phyloP scores from a whole-genome alignment of 2,888 invertebrate genomes.

The Ophion obscuratus region DNA sequence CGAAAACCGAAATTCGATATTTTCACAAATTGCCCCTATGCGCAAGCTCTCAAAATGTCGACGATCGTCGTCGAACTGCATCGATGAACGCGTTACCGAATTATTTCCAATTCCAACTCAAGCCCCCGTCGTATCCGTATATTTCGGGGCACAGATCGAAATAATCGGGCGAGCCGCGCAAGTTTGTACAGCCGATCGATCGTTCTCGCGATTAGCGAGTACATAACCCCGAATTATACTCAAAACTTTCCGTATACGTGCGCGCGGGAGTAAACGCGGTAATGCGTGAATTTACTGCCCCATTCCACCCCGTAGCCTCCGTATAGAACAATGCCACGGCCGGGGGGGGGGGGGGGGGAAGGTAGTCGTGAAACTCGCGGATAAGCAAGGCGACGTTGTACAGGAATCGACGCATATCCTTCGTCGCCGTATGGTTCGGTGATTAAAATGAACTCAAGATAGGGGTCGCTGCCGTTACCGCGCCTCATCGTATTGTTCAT shows the following conservation, averaged over 20 bases:
- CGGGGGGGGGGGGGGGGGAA: background rate
- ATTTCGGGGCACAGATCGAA: background rate
- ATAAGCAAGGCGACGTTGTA: background rate
- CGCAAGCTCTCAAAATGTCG: too few relatives aligned
- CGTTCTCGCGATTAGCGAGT: background rate
- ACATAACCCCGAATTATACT: background rate
- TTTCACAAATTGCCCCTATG: too few relatives aligned
- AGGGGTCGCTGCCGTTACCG: slow-evolving; percentile 1
- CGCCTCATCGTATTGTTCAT: background rate
- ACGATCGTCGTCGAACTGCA: too few relatives aligned
- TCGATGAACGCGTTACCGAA: background rate
- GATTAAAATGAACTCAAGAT: slow-evolving; percentile 41
- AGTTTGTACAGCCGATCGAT: background rate
- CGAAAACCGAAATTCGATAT: too few relatives aligned
- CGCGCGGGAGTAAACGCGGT: background rate
- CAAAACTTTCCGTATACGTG: background rate
- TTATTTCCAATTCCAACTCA: background rate
- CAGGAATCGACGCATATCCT: background rate
- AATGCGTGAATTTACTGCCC: slow-evolving; percentile 1
- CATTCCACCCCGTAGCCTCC: background rate
- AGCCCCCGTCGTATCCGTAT: background rate
- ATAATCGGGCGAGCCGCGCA: background rate
- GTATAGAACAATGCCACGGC: background rate
- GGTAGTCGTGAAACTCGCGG: background rate
- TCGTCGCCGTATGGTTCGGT: slow-evolving; percentile 8